A percentile compares a stretch with the other conserved stretches of the same genome.
phyloP scores from a whole-genome alignment of 2,797 vertebrate genomes.

The Trematocara caparti region DNA sequence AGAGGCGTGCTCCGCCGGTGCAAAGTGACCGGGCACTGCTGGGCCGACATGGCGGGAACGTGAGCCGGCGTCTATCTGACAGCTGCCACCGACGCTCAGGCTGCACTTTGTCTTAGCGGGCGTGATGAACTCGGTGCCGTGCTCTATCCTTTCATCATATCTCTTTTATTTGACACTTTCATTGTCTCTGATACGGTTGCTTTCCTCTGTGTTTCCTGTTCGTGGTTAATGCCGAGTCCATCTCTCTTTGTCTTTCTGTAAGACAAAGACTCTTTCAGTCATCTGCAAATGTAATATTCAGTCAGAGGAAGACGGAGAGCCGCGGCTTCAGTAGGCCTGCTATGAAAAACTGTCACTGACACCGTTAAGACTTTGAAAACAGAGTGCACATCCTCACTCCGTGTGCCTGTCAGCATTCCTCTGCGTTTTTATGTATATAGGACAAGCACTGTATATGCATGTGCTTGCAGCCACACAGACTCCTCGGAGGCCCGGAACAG shows the following conservation, averaged over 20 bases:
- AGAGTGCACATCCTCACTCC: not conserved
- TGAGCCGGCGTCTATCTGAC: slow-evolving; percentile 15
- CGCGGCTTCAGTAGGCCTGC: slow-evolving; percentile 36
- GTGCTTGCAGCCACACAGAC: not conserved
- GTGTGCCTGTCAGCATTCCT: slow-evolving; percentile 5
- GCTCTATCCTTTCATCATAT: slow-evolving; percentile 34
- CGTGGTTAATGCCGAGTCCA: slow-evolving; percentile 24
- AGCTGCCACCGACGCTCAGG: slow-evolving; percentile 21
- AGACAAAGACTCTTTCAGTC: slow-evolving; percentile 31
- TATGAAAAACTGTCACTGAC: slow-evolving; percentile 61
- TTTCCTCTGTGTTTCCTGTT: slow-evolving; percentile 20
- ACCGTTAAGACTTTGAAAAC: slow-evolving; percentile 34
- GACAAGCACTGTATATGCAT: slow-evolving; percentile 1
- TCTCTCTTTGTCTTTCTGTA: slow-evolving; percentile 38
- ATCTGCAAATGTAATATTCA: slow-evolving; percentile 29
- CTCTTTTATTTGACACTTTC: slow-evolving; percentile 38
- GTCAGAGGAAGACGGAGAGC: slow-evolving; percentile 32
- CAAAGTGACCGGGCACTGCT: slow-evolving; percentile 1
- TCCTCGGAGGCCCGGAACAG: slow-evolving; percentile 12
- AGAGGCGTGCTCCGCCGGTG: slow-evolving; percentile 15
- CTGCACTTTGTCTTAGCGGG: slow-evolving; percentile 25
- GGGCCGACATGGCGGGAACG: not conserved
- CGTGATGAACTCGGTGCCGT: slow-evolving; percentile 21
- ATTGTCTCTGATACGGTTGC: slow-evolving; percentile 29
- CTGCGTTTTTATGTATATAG: not conserved